Base-by-base conservation (phyloP, 2,113 vertebrate genomes). In the Ailurus styani region DNA sequence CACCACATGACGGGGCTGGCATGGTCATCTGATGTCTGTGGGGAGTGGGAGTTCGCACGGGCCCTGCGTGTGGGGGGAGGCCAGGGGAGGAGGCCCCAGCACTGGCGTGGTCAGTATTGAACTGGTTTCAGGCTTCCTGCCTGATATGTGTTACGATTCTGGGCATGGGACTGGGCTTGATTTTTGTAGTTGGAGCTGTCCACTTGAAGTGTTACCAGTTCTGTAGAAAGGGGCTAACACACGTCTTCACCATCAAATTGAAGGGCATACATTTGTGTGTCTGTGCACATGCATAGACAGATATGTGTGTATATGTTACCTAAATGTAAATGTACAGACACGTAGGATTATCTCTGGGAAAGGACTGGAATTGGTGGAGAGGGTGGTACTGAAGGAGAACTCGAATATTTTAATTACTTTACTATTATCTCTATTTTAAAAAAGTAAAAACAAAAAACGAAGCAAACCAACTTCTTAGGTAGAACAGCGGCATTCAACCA, bases 51-150 rank as follows among this genome's bases (percentile, higher is more conserved):
- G 23, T 31, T 73, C 6, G 31, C 50, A 31, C 18, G 31, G 34
- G n/a, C 20, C 29, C 45, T 18, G 21, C 54, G 31, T 13, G 3
- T 52, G 50, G 42, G 9, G 25, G 47, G 75, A 82, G 82, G 54
- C 55, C 3, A 0, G 4, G 18, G 14, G 23, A 31, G 77, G 60
- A 54, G 87, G 72, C 42, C 40, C 12, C 3, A n/a, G 37, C 10
- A 1, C 14, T 29, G 17, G 50, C 5, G 5, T n/a, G 21, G 23
- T 18, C 7, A 14, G 50, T 25, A 3, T 0, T 17, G 9, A 40
- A 13, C 29, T 73, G 55, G n/a, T 10, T 40, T 23, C 10, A 66
- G 62, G 12, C 20, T 75, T 23, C 6, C 40, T 83, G 57, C 72
- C 55, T 2, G 0, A 6, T 15, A 8, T 15, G n/a, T 20, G 55